Conservation (phyloP, 1,140 invertebrate species). For the Ylistrum balloti region DNA sequence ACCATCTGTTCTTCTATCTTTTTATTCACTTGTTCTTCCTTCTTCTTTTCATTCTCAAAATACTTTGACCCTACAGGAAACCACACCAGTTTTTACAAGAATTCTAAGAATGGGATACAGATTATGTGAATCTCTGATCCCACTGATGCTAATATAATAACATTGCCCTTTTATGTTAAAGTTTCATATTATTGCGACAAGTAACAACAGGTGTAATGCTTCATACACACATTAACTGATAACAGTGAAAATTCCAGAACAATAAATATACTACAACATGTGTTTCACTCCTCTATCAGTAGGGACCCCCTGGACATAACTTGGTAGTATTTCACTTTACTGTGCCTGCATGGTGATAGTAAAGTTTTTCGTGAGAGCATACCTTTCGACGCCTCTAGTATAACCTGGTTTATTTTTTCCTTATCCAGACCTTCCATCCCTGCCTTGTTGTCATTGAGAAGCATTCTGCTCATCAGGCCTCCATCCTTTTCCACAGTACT, state of each 20-base stretch:
- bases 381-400: conserved; percentile 85
- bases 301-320: background rate
- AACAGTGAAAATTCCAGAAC: too few species aligned
- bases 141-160: too few species aligned
- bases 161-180: too few species aligned
- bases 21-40: conserved; percentile 81
- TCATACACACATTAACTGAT: too few species aligned
- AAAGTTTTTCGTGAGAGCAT: background rate
- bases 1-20: conserved; percentile 82
- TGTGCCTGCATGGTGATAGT: background rate
- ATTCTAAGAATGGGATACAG: too few species aligned
- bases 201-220: too few species aligned
- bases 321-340: background rate
- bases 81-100: too few species aligned
- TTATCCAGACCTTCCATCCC: conserved; percentile 86
- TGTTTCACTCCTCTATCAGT: too few species aligned
- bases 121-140: too few species aligned
- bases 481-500: background rate
- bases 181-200: too few species aligned
- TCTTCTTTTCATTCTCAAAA: conserved; percentile 84
- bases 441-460: conserved; percentile 84
- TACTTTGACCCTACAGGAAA: conserved; percentile 84
- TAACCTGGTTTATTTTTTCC: conserved; percentile 85
- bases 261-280: too few species aligned
- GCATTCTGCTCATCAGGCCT: conserved; percentile 73